Conservation (phyloP, 2,797 vertebrate genomes). For the Trachops cirrhosus region DNA sequence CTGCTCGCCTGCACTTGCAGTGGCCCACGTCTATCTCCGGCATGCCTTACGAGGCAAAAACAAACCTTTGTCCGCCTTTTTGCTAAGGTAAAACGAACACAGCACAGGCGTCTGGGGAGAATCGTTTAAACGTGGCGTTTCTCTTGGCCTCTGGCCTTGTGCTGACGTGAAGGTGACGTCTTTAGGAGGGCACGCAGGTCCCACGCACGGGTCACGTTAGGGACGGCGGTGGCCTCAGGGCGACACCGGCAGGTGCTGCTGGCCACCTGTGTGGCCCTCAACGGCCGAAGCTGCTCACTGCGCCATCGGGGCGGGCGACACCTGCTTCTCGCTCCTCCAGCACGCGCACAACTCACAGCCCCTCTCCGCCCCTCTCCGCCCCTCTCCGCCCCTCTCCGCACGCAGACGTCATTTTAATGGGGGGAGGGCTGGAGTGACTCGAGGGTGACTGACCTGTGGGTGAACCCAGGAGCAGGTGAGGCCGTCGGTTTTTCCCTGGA, state of each 20-base stretch:
- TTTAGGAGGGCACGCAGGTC: rapidly evolving
- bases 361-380: conserved; percentile 76
- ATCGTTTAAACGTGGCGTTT: no score
- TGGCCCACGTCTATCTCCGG: no score
- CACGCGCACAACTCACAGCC: conserved; percentile 75
- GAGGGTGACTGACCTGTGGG: conserved; percentile 84
- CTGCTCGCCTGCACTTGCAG: no score
- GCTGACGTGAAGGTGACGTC: no score
- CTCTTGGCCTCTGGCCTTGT: no score
- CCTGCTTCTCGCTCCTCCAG: conserved; percentile 80
- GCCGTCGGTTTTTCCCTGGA: conserved; percentile 88
- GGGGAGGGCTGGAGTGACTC: conserved; percentile 77
- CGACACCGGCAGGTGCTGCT: neutral
- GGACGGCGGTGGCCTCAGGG: neutral
- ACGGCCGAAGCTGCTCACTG: conserved; percentile 80
- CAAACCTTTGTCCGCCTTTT: no score
- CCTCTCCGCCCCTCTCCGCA: conserved; percentile 77
- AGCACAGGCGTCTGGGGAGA: no score
- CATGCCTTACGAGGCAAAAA: no score
- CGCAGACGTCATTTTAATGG: conserved; percentile 83
- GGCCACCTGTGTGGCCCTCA: conserved; percentile 45
- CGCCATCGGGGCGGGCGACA: conserved; percentile 73
- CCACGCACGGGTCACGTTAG: neutral
- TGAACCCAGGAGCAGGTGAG: conserved; percentile 90
- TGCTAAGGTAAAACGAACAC: no score